Evolutionary conservation across 2,888 invertebrate genomes (phyloP).

Genomic region (Agelastica alni): DNA sequence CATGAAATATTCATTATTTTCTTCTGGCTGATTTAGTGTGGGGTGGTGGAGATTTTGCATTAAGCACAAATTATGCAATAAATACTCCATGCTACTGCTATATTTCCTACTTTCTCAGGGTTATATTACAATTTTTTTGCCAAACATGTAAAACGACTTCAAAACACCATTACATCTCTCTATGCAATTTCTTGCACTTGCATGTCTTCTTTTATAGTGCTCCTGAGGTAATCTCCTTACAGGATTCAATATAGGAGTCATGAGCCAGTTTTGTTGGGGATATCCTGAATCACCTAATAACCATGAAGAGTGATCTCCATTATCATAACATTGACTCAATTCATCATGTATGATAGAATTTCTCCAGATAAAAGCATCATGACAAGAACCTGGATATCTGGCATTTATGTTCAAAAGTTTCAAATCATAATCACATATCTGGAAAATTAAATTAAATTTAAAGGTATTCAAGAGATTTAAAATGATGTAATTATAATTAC

Average conservation of each 20-base stretch:
- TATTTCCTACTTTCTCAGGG: not conserved
- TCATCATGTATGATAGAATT: not conserved
- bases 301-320: conserved; percentile 2
- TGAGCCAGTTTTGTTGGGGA: conserved; percentile 4
- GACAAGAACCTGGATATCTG: not conserved
- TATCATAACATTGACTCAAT: not conserved
- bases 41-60: not conserved
- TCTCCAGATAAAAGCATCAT: not conserved
- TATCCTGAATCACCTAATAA: conserved; percentile 1
- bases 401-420: conserved; percentile 1
- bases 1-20: not conserved
- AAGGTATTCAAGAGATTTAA: too few species aligned
- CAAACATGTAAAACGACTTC: conserved; percentile 1
- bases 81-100: not conserved
- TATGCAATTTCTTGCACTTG: not conserved
- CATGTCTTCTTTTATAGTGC: not conserved
- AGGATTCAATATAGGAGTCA: not conserved
- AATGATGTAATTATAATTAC: too few species aligned
- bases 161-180: conserved; percentile 1
- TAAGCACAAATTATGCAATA: not conserved
- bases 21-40: conserved; percentile 2
- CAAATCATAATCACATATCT: conserved; percentile 2
- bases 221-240: not conserved
- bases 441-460: too few species aligned
- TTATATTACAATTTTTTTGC: conserved; percentile 1